phyloP scores from a whole-genome alignment of 2,113 vertebrate species.

The Lepus americanus region DNA sequence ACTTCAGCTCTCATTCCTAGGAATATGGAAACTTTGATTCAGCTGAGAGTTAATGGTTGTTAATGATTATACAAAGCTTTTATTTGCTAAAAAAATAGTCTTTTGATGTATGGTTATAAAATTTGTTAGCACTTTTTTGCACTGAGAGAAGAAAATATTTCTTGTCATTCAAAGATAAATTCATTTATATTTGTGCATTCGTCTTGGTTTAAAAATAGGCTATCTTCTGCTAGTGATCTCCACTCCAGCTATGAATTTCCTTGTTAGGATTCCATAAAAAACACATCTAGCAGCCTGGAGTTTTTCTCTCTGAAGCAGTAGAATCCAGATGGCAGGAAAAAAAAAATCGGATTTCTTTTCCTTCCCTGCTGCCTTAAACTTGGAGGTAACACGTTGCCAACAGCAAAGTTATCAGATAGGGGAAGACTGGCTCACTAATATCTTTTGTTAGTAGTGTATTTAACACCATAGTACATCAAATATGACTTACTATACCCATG shows the following conservation, averaged over 20 bases:
- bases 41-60: slow-evolving; percentile 56
- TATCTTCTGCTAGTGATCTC: not conserved
- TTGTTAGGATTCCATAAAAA: slow-evolving; percentile 17
- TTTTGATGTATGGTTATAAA: slow-evolving; percentile 32
- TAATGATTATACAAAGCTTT: slow-evolving; percentile 61
- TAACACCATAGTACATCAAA: not conserved
- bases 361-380: not conserved
- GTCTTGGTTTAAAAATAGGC: slow-evolving; percentile 27
- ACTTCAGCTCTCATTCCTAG: not conserved
- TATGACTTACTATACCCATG: not conserved
- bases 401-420: not conserved
- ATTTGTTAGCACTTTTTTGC: not conserved
- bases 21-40: not conserved
- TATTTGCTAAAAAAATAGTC: slow-evolving; percentile 65
- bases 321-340: slow-evolving; percentile 53
- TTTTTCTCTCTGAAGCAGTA: slow-evolving; percentile 47
- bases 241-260: slow-evolving; percentile 60
- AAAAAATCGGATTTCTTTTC: slow-evolving; percentile 33
- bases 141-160: slow-evolving; percentile 47
- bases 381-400: not conserved
- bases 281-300: not conserved
- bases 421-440: not conserved
- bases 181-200: slow-evolving; percentile 22
- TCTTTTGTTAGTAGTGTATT: not conserved
- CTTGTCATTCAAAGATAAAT: slow-evolving; percentile 37